Base-by-base conservation (phyloP, 2,888 invertebrate genomes). In the Silvanus unidentatus region DNA sequence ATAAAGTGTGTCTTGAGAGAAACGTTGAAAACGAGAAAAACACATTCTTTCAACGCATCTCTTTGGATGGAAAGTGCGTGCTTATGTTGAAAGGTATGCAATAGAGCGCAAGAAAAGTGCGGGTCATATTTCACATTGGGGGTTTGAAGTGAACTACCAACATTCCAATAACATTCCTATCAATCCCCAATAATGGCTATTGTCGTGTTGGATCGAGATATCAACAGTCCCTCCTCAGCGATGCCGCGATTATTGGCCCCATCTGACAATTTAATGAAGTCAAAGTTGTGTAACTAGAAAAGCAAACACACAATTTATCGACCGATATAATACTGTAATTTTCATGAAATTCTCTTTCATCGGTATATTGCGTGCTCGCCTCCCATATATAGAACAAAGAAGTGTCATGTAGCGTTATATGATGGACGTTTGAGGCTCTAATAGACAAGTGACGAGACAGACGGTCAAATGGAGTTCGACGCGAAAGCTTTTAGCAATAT, bases 401-500 rank as follows among this genome's bases (percentile, higher is more conserved):
- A 12, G n/a, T 2, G 27, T 14, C 40, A n/a, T 40, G 44, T 16
- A 39, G 27, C 10, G 16, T 39, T 39, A 22, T 22, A 39, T 39
- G 10, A 22, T 8, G 22, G 10, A 27, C 16, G 57, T 55, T 22
- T 22, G 22, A 22, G 8, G 22, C 22, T 54, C 53, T 59, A 61
- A 62, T 58, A 58, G 61, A 60, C 59, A 59, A 52, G 48, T 53
- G 49, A 57, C 54, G 53, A 60, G 64, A 63, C 63, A 60, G 53
- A 55, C 60, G 59, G 59, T 63, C 60, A 61, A 64, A 64, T 62
- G 63, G 57, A 61, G 55, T 52, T 50, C 54, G 60, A 60, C 64
- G 57, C 8, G 52, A 55, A 52, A 55, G 61, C 62, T 63, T 63
- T 63, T 60, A 63, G 50, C 57, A 56, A 57, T 60, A 58, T 60